phyloP scores from a whole-genome alignment of 2,888 invertebrate genomes.

The Polyommatus iphigenia region DNA sequence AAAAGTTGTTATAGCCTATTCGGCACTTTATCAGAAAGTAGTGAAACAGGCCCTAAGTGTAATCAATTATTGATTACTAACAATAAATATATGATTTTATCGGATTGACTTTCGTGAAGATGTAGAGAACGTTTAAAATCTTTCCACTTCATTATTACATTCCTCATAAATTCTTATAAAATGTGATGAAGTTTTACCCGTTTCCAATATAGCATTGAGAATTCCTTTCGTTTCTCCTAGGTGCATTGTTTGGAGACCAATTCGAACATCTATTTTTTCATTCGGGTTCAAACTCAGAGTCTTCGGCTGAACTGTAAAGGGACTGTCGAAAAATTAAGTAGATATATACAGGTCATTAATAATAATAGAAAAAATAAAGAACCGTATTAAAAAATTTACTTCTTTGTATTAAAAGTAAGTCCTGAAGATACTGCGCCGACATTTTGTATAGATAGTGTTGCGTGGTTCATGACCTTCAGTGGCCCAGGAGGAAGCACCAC shows the following conservation, averaged over 20 bases:
- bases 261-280: slow-evolving; percentile 69
- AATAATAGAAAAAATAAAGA: too few species aligned
- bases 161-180: too few species aligned
- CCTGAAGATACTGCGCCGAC: slow-evolving; percentile 58
- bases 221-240: slow-evolving; percentile 63
- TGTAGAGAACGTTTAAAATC: too few species aligned
- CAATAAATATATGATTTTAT: too few species aligned
- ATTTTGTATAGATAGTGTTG: slow-evolving; percentile 54
- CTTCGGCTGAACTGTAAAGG: slow-evolving; percentile 76
- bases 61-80: too few species aligned
- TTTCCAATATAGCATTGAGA: slow-evolving; percentile 60
- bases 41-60: too few species aligned
- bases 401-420: slow-evolving; percentile 58
- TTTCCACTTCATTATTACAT: too few species aligned
- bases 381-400: slow-evolving; percentile 47
- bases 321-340: slow-evolving; percentile 52
- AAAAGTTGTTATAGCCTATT: too few species aligned
- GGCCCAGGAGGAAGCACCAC: slow-evolving; percentile 59
- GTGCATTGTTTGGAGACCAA: slow-evolving; percentile 74
- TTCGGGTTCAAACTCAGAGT: slow-evolving; percentile 73
- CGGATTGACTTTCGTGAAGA: too few species aligned
- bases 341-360: not conserved
- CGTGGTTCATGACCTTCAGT: slow-evolving; percentile 59
- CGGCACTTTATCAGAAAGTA: too few species aligned
- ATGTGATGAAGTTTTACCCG: slow-evolving; percentile 50